Base-by-base conservation (phyloP, 2,888 invertebrate genomes). In the Phlogophora meticulosa region DNA sequence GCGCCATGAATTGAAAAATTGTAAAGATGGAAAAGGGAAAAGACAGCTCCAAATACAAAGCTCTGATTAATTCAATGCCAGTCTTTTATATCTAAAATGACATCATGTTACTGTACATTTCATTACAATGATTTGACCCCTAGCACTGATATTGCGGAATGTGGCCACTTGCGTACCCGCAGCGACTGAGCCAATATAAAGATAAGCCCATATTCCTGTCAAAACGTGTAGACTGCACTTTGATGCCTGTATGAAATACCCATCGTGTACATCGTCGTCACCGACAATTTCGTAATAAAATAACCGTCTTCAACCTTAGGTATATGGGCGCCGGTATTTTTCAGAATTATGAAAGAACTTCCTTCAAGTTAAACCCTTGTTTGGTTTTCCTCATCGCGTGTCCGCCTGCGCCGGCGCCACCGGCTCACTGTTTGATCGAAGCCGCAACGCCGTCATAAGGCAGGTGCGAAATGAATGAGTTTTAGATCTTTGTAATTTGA, bases 391-490 rank as follows among this genome's bases (percentile, higher is more conserved):
- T 76, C 70, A 76, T 43, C 57, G 48, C 15, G 15, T 11, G 7
- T 45, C 7, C 43, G 24, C 24, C n/a, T 7, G n/a, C 38, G 52
- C 28, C 15, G 34, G 43, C 62, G 28, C 28, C 28, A 28, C 28
- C 28, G 28, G 4, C 28, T 4, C 28, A 5, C 28, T 28, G 11
- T 36, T 38, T 45, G 22, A 38, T 38, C 28, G 22, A 24, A n/a
- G 55, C 69, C 69, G 51, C 46, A 4, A 13, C 20, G 32, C 53
- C 78, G 79, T 74, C 74, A 74, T 28, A 11, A 22, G 15, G 22
- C 68, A 79, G 80, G 76, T 76, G 80, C 43, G 48, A 75, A 74
- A 40, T 51, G 32, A 53, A 78, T 68, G 75, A 66, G 75, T 66
- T 65, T 73, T 43, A 53, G 56, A 74, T 75, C 36, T 74, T 46